Base-by-base conservation (phyloP, 2,113 vertebrate species). In the Cryptoleucopteryx plumbea region DNA sequence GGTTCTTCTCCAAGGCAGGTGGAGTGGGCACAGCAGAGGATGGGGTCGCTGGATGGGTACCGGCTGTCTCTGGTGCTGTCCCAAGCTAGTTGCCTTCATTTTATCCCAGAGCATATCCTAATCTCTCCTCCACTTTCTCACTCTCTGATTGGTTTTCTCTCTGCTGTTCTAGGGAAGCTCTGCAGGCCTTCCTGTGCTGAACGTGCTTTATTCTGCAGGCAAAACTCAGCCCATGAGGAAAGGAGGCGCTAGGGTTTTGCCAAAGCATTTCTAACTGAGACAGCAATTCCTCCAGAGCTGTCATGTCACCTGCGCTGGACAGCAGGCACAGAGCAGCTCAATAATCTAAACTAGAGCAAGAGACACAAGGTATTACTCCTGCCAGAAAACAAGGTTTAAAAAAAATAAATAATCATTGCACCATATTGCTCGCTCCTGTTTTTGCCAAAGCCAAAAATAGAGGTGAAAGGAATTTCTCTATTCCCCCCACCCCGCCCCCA, bases 261-360 rank as follows among this genome's bases (percentile, higher is more conserved):
- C 2, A 61, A 26, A 56, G 47, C 6, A 0, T 56, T 62, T 42
- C 63, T 21, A 22, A 62, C 11, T 3, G 0, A 29, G 79, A 36
- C 32, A 53, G 73, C 29, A 19, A 45, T 48, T 34, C 36, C 78
- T 65, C 12, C 55, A 10, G 55, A 26, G 0, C 89, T 32, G 59
- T 11, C 73, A 7, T 8, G 22, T 31, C 78, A 7, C 66, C 26
- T 3, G 10, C 2, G 1, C 43, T 36, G 56, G 56, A 25, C 18
- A 17, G 36, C 2, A 5, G 43, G 11, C 11, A 3, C 38, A 16
- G 4, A 13, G 55, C 74, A 17, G 50, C 40, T 17, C 45, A 5
- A 29, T 14, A 17, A 22, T 9, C 78, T 59, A 6, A 84, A 0
- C 75, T 12, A 2, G 29, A 77, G 53, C 10, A 18, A 26, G 48